Percentiles rank a stretch among this genome's conserved stretches.
Evolutionary conservation across 2,888 invertebrate genomes (phyloP).

Genomic region (Sesamia inferens): DNA sequence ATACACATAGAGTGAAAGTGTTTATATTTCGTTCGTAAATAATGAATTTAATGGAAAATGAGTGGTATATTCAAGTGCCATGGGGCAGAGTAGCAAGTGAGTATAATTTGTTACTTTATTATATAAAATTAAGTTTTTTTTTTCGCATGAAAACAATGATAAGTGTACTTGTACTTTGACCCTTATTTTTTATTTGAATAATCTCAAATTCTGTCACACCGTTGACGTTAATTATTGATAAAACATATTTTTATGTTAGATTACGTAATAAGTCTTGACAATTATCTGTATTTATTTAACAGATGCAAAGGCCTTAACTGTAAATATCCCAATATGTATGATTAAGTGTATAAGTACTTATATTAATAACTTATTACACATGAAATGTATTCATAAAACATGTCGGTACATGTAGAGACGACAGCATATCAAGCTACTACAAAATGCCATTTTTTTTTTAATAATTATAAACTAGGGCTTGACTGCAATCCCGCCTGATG

Average conservation of each 20-base stretch:
- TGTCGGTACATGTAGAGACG: no score
- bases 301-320: no score
- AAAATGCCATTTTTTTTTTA: no score
- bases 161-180: slow-evolving; percentile 44
- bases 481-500: no score
- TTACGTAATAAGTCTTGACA: not conserved
- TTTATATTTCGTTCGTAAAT: slow-evolving; percentile 12
- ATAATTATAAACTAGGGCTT: no score
- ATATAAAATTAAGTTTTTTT: slow-evolving; percentile 21
- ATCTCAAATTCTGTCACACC: slow-evolving; percentile 18
- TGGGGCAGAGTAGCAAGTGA: slow-evolving; percentile 85
- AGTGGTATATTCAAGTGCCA: slow-evolving; percentile 85
- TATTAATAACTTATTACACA: no score
- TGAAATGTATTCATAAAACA: no score
- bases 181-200: not conserved
- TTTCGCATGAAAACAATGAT: not conserved
- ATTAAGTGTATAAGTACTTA: no score
- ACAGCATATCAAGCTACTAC: no score
- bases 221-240: slow-evolving; percentile 2
- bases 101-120: slow-evolving; percentile 57
- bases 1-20: not conserved
- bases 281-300: not conserved
- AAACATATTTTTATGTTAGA: not conserved
- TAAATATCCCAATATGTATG: no score
- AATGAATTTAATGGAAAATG: slow-evolving; percentile 79